Percentiles rank a stretch among this genome's conserved stretches.
Evolutionary conservation across 2,113 vertebrate genomes (phyloP).

Genomic region (Leucosticte australis): DNA sequence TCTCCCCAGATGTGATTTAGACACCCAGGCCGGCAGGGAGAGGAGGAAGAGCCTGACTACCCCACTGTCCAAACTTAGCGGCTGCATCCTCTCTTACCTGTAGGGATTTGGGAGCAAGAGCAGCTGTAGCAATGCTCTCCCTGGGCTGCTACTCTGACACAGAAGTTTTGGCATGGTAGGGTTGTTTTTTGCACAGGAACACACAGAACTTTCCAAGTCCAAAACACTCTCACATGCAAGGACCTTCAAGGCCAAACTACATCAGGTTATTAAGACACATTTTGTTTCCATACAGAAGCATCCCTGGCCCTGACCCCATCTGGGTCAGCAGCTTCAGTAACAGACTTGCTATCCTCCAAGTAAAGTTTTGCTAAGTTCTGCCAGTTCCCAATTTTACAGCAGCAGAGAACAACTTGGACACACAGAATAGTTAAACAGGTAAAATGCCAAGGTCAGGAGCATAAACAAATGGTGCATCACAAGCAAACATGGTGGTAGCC

Average conservation of each 20-base stretch:
- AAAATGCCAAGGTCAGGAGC: neutral
- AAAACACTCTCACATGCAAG: neutral
- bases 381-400: neutral
- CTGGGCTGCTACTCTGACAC: neutral
- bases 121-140: neutral
- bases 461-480: neutral
- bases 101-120: neutral
- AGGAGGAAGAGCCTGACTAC: neutral
- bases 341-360: neutral
- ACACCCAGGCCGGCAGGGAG: neutral
- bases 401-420: neutral
- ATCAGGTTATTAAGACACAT: neutral
- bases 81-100: neutral
- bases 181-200: neutral
- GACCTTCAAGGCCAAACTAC: neutral
- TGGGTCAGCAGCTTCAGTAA: neutral
- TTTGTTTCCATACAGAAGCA: neutral
- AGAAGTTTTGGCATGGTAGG: neutral
- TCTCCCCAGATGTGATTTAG: neutral
- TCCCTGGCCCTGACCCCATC: no score
- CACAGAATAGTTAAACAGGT: fast-evolving
- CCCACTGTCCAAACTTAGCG: neutral
- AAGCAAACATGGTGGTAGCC: neutral
- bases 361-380: neutral
- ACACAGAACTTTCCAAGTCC: neutral